Conservation (phyloP, 2,113 vertebrate genomes). For the Clarias gariepinus region DNA sequence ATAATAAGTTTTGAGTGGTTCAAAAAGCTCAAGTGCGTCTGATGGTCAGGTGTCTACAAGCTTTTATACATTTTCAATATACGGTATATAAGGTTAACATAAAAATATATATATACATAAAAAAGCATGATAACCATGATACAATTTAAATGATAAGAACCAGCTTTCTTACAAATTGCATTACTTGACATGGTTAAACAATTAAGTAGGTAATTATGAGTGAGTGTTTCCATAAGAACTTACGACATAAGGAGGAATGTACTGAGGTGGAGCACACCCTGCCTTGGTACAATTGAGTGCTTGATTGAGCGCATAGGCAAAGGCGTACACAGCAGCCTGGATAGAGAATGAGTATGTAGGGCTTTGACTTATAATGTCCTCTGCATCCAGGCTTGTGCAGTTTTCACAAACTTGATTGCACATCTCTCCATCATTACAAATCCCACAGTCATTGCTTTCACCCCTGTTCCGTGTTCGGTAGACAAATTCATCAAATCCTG, state of each 20-base stretch:
- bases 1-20: not conserved
- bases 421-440: accelerated
- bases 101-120: not conserved
- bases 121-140: not conserved
- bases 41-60: not conserved
- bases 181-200: not conserved
- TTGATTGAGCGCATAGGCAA: slow-evolving; percentile 75
- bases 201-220: not conserved
- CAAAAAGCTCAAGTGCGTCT: not conserved
- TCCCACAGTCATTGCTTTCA: not conserved
- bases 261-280: slow-evolving; percentile 60
- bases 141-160: not conserved
- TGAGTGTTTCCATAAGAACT: slow-evolving; percentile 43
- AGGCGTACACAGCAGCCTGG: slow-evolving; percentile 72
- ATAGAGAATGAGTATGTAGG: slow-evolving; percentile 64
- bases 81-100: not conserved
- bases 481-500: slow-evolving; percentile 67
- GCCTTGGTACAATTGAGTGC: slow-evolving; percentile 68
- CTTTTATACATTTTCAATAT: not conserved
- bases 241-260: slow-evolving; percentile 77
- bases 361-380: not conserved
- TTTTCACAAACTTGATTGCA: slow-evolving; percentile 68
- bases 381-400: slow-evolving; percentile 27
- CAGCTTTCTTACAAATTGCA: not conserved
- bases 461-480: slow-evolving; percentile 22